Evolutionary conservation across 2,888 invertebrate genomes (phyloP), one percentile per base, ranked within the genome.

Genomic region (Leucania comma): DNA sequence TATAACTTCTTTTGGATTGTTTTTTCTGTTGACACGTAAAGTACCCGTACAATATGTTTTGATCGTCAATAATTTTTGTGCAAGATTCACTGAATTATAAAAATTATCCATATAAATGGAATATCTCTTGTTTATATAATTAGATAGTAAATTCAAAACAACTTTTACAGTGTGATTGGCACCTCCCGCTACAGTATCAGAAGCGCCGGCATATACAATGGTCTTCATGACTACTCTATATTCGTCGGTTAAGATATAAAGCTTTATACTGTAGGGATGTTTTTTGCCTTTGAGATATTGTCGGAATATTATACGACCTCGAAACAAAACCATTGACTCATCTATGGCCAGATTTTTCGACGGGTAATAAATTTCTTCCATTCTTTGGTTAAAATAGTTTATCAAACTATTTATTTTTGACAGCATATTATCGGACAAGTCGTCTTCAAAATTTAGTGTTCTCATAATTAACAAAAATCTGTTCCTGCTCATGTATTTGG

Each of bases 11-110:
- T 68, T 68, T 53, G 75, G 71, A 24, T 65, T 75, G 0, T 56
- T 38, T 65, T 62, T 71, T 56, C 67, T 20, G 56, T 75, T 75
- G 32, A 64, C 62, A 32, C 87, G 75, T 54, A 90, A 74, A 50
- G 87, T 88, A 38, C 88, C 88, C 12, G 88, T 86, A 67, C 81
- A 84, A 68, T 88, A 73, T 22, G 75, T 79, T 54, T 70, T 72
- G n/a, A 59, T 54, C n/a, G 51, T 53, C 14, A 76, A 63, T 84
- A 85, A 69, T 32, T 75, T 67, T 26, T 81, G 46, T 42, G 83
- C 78, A 57, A 85, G 59, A 59, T 61, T 51, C 1, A 73, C 74
- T 17, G 74, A 82, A 67, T 78, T 84, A 64, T 85, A 85, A 66
- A 78, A 86, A 46, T 83, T 85, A 60, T 85, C 58, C 58, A 59